Conservation (phyloP, 2,888 invertebrate genomes). For the Metellina segmentata region DNA sequence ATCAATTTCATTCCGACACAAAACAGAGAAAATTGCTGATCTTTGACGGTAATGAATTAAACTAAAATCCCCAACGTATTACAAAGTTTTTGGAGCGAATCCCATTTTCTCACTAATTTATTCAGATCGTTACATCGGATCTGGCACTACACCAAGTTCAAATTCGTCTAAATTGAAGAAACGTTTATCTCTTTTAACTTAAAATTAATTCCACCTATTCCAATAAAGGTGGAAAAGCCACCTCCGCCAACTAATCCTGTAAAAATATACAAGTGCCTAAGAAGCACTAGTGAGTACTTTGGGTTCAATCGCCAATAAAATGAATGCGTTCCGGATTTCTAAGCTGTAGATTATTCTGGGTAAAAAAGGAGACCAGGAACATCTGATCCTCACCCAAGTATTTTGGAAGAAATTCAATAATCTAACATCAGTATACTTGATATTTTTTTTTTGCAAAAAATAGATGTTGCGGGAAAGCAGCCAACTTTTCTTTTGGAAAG, state of each 20-base stretch:
- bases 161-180: neutral
- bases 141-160: neutral
- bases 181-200: neutral
- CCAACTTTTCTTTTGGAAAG: conserved; percentile 3
- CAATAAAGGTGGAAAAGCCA: too few relatives aligned
- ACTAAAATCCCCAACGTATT: neutral
- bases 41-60: neutral
- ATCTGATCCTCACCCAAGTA: neutral
- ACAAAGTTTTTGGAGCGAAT: neutral
- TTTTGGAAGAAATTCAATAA: conserved; percentile 43
- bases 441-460: neutral
- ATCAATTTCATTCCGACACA: neutral
- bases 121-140: neutral
- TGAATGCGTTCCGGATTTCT: neutral
- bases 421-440: neutral
- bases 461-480: conserved; percentile 16
- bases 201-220: neutral
- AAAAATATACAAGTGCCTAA: neutral
- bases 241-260: neutral
- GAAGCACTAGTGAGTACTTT: neutral
- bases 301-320: neutral
- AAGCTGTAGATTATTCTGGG: neutral
- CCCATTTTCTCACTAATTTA: neutral
- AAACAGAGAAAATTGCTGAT: neutral
- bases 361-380: neutral